Percentiles rank a stretch among this genome's conserved stretches.
phyloP scores from a whole-genome alignment of 1,140 invertebrate species.

The Metaphire vulgaris region DNA sequence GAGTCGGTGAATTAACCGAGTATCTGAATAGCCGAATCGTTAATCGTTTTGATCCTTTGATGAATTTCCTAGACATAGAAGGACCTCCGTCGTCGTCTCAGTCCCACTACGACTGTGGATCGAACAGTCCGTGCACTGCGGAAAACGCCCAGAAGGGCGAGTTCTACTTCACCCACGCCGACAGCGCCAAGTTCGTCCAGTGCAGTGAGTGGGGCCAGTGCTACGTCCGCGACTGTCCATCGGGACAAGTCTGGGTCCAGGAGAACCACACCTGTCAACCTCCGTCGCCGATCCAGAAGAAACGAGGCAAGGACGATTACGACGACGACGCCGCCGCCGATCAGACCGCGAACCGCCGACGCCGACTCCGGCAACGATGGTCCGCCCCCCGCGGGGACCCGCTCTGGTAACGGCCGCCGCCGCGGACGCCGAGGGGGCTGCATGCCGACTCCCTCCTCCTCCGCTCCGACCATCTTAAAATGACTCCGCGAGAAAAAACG shows the following conservation, averaged over 20 bases:
- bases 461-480: too few relatives aligned
- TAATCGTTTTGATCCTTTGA: too few relatives aligned
- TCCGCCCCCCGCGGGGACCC: neutral
- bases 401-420: neutral
- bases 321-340: too few relatives aligned
- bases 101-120: conserved; percentile 18
- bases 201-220: conserved; percentile 24
- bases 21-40: too few relatives aligned
- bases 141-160: conserved; percentile 5
- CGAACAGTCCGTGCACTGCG: conserved; percentile 20
- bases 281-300: neutral
- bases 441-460: too few relatives aligned
- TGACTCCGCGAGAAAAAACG: too few relatives aligned
- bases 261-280: neutral
- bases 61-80: too few relatives aligned
- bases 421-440: too few relatives aligned
- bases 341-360: neutral
- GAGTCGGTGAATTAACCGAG: too few relatives aligned
- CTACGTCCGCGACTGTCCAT: conserved; percentile 14
- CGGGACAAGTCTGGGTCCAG: conserved; percentile 14
- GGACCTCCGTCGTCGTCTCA: too few relatives aligned
- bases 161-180: conserved; percentile 14
- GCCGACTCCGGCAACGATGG: neutral
- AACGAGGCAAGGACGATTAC: conserved; percentile 1
- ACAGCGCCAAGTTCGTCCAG: conserved; percentile 6